Percentiles rank a stretch among this genome's conserved stretches.
Evolutionary conservation across 2,113 vertebrate species (phyloP).

Genomic region (Motacilla tschutschensis): DNA sequence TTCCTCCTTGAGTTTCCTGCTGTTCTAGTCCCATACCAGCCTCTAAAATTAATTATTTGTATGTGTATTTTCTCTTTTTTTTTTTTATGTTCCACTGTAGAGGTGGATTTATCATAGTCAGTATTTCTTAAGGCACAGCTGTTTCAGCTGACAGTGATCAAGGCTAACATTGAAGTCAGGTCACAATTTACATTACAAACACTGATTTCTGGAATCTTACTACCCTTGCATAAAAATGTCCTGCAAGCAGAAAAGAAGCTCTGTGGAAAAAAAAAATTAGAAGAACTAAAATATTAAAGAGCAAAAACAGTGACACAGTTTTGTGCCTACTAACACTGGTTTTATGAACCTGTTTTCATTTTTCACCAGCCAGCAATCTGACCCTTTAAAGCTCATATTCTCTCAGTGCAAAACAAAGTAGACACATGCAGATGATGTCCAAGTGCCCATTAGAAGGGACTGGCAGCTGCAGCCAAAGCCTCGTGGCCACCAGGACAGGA

Average conservation of each 20-base stretch:
- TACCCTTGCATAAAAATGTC: not conserved
- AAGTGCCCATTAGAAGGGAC: not conserved
- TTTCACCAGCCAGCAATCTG: not conserved
- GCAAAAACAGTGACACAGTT: not conserved
- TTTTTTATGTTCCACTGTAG: not conserved
- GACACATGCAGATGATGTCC: not conserved
- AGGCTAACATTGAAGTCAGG: not conserved
- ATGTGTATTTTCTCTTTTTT: not conserved
- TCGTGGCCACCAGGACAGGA: not conserved
- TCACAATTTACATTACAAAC: constrained; percentile 30
- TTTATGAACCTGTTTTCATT: not conserved
- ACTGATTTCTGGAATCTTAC: not conserved
- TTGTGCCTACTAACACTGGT: not conserved
- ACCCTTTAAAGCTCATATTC: not conserved
- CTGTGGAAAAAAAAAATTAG: not conserved
- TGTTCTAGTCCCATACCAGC: not conserved
- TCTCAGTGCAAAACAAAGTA: not conserved
- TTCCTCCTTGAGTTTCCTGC: not conserved
- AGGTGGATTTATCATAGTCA: not conserved
- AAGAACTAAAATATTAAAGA: not conserved
- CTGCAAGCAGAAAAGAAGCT: not conserved
- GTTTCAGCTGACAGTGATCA: not conserved
- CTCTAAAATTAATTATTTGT: not conserved
- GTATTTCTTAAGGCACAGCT: not conserved
- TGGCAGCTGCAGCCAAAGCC: not conserved